Evolutionary conservation across 2,797 vertebrate genomes (phyloP).

Genomic region (Gastrophryne carolinensis): DNA sequence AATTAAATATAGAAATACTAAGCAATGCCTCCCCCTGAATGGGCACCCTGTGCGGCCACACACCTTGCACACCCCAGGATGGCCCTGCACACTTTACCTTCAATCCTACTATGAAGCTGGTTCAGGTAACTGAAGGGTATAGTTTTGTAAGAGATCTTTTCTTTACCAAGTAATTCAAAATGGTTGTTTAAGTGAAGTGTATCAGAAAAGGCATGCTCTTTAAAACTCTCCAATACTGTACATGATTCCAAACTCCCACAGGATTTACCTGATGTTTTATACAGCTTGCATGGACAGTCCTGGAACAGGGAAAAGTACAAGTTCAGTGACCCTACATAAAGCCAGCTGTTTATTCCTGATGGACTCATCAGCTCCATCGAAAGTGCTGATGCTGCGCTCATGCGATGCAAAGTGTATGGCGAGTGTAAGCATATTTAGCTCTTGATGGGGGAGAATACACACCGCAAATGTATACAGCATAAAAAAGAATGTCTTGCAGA

Average conservation of each 20-base stretch:
- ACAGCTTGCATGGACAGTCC: slow-evolving; percentile 26
- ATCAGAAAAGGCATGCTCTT: background rate
- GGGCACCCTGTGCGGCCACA: too few species aligned
- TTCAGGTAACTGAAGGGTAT: too few species aligned
- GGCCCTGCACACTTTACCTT: too few species aligned
- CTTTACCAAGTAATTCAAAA: too few species aligned
- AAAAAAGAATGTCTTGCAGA: background rate
- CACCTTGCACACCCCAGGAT: too few species aligned
- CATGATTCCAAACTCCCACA: slow-evolving; percentile 29
- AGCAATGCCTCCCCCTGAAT: too few species aligned
- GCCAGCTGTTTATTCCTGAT: slow-evolving; percentile 36
- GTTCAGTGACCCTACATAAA: slow-evolving; percentile 28
- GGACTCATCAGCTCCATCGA: slow-evolving; percentile 28
- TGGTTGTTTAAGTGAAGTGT: slow-evolving; percentile 5
- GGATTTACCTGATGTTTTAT: slow-evolving; percentile 32
- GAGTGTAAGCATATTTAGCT: slow-evolving; percentile 17
- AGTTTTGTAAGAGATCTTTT: too few species aligned
- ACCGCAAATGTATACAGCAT: background rate
- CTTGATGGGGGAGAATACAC: background rate
- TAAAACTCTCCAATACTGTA: slow-evolving; percentile 19
- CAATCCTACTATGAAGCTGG: too few species aligned
- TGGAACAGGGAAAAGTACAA: slow-evolving; percentile 24
- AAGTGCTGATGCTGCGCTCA: slow-evolving; percentile 20
- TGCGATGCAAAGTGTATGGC: background rate
- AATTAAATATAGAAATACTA: too few species aligned